Evolutionary conservation across 2,888 invertebrate species (phyloP).

Genomic region (Phyllotreta striolata): DNA sequence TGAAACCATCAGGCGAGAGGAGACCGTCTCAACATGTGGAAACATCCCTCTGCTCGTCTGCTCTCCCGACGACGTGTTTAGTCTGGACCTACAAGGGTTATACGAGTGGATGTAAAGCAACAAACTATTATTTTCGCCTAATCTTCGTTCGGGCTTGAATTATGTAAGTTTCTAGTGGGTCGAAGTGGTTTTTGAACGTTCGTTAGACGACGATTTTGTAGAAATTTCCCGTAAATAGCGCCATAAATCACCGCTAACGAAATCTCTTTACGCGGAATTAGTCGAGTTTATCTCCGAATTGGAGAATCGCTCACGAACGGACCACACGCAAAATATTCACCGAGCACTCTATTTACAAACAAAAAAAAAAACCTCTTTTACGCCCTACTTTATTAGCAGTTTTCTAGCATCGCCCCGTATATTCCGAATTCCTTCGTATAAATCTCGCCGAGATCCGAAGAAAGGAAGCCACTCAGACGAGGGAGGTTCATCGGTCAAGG

Average conservation of each 20-base stretch:
- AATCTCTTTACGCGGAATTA: conserved; percentile 7
- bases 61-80: conserved; percentile 56
- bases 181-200: too few species aligned
- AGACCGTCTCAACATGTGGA: conserved; percentile 48
- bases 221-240: too few species aligned
- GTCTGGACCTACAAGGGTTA: conserved; percentile 49
- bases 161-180: too few species aligned
- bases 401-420: too few species aligned
- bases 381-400: too few species aligned
- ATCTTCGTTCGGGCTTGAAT: too few species aligned
- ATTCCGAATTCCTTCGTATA: too few species aligned
- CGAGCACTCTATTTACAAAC: too few species aligned
- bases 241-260: neutral
- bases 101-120: conserved; percentile 18
- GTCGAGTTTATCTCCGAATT: conserved; percentile 22
- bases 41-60: conserved; percentile 53
- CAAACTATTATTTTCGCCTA: neutral
- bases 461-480: conserved; percentile 53
- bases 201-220: too few species aligned
- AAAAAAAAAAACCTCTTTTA: too few species aligned
- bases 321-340: conserved; percentile 33
- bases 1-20: conserved; percentile 59
- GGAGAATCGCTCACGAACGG: conserved; percentile 16
- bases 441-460: conserved; percentile 38
- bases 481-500: conserved; percentile 53